phyloP scores from a whole-genome alignment of 2,797 vertebrate species.

The Hypotaenidia philippensis region DNA sequence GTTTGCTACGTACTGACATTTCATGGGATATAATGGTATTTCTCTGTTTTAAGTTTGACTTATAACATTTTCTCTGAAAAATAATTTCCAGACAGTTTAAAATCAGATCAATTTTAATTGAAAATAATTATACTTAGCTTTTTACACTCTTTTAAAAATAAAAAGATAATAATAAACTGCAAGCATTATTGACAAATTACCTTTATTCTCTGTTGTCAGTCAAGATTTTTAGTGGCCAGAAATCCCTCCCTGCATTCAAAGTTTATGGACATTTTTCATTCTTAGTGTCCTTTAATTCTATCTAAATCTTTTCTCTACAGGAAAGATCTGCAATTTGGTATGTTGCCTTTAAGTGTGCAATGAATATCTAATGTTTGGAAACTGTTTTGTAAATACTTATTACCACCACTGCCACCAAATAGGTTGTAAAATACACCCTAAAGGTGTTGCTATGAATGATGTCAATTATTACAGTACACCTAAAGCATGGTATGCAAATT shows the following conservation, averaged over 20 bases:
- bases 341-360: not conserved
- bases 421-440: not conserved
- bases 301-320: not conserved
- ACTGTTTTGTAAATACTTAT: not conserved
- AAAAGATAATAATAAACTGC: not conserved
- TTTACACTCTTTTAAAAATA: not conserved
- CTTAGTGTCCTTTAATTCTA: not conserved
- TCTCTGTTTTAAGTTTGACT: not conserved
- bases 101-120: not conserved
- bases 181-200: not conserved
- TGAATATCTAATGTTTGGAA: not conserved
- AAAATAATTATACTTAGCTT: not conserved
- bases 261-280: not conserved
- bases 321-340: not conserved
- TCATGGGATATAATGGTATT: not conserved
- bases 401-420: not conserved
- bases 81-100: not conserved
- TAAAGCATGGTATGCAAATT: not conserved
- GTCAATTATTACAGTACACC: not conserved
- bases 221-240: not conserved
- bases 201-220: not conserved
- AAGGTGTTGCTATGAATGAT: not conserved
- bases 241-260: not conserved
- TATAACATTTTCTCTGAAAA: not conserved
- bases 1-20: not conserved